phyloP scores from a whole-genome alignment of 2,888 invertebrate species.

The Cistogaster globosa region DNA sequence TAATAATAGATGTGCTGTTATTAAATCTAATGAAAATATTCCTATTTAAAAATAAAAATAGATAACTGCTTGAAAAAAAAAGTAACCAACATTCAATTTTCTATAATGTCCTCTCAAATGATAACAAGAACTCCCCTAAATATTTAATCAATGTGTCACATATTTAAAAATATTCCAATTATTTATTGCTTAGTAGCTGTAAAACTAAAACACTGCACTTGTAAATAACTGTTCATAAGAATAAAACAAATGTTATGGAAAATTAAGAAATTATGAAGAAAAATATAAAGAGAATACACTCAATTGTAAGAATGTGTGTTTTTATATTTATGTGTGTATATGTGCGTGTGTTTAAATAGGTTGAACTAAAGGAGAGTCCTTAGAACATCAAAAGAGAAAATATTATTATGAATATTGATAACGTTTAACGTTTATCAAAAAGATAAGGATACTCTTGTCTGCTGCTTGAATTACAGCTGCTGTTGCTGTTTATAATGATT shows the following conservation, averaged over 20 bases:
- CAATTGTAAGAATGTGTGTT: background rate
- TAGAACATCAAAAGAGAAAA: background rate
- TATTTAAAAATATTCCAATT: background rate
- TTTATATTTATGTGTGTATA: too few species aligned
- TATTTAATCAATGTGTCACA: background rate
- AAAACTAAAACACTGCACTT: background rate
- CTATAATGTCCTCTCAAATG: background rate
- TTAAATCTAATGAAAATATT: too few species aligned
- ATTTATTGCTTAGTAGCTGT: background rate
- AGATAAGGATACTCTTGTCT: conserved; percentile 2
- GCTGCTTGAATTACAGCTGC: background rate
- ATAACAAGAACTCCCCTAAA: background rate
- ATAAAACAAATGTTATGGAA: conserved; percentile 8
- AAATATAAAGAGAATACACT: background rate
- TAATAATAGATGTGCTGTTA: too few species aligned
- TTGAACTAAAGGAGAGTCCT: conserved; percentile 8
- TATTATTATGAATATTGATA: conserved; percentile 21
- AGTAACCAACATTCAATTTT: too few species aligned
- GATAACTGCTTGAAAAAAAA: too few species aligned
- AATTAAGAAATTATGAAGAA: conserved; percentile 21
- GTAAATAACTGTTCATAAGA: background rate
- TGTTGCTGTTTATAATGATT: background rate
- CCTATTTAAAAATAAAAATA: too few species aligned
- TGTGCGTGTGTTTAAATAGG: background rate
- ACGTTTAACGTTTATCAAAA: background rate